Evolutionary conservation across 2,797 vertebrate genomes (phyloP).

Genomic region (Leptatherina wallacei): DNA sequence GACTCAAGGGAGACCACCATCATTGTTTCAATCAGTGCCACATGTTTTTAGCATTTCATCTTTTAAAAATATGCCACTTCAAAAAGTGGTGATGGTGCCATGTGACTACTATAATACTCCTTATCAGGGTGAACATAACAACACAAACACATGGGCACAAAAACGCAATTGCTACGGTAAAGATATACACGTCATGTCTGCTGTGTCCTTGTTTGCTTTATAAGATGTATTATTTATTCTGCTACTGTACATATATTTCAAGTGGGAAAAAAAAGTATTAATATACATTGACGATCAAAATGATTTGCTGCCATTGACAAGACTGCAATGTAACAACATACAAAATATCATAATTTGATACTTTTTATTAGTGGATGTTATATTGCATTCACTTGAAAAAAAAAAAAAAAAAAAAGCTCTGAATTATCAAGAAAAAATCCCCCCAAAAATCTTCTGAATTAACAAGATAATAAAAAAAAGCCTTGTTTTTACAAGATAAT

Average conservation of each 20-base stretch:
- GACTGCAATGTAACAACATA: neutral
- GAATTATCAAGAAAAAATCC: no score
- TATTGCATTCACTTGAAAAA: neutral
- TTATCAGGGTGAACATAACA: neutral
- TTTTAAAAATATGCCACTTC: neutral
- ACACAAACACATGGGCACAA: neutral
- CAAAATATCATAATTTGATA: neutral
- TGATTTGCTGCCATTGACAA: neutral
- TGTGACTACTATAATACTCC: neutral
- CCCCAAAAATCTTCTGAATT: no score
- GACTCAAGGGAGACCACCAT: conserved; percentile 4
- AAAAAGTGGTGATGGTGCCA: neutral
- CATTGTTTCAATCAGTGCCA: conserved; percentile 21
- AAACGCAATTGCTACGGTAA: no score
- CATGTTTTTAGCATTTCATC: neutral
- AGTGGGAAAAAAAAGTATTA: neutral
- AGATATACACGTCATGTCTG: no score
- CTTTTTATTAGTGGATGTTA: conserved; percentile 8
- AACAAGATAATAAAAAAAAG: no score
- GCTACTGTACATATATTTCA: neutral
- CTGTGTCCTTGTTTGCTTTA: neutral
- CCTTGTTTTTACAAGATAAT: no score
- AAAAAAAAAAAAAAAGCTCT: no score
- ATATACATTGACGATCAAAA: neutral
- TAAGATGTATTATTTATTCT: neutral